Conservation (phyloP, 2,797 vertebrate genomes). For the Amphiprion clarkii region DNA sequence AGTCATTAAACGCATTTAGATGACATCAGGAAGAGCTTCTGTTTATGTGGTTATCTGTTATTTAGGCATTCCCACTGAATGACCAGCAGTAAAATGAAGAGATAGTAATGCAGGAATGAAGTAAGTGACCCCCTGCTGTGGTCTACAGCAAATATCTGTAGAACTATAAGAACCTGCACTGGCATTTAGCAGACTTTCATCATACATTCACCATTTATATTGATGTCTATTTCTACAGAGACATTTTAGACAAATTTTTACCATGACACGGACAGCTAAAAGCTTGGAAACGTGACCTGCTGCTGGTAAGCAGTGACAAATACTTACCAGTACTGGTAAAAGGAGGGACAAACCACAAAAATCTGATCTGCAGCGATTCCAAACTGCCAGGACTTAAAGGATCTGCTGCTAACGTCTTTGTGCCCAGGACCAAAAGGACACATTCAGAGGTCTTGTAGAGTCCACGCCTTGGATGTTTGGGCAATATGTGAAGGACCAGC, state of each 20-base stretch:
- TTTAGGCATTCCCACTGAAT: not conserved
- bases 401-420: not conserved
- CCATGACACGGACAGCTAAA: not conserved
- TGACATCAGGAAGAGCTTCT: conserved; percentile 16
- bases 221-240: not conserved
- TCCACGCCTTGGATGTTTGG: not conserved
- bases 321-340: no score
- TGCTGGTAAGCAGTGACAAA: no score
- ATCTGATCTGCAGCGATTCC: not conserved
- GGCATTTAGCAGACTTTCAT: not conserved
- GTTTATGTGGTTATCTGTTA: conserved; percentile 6
- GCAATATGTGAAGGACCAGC: not conserved
- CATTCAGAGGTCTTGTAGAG: not conserved
- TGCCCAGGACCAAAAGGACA: not conserved
- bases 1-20: conserved; percentile 27
- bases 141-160: no score
- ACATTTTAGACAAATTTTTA: not conserved
- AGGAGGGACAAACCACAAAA: no score
- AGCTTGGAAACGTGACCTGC: no score
- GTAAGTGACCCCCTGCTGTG: no score
- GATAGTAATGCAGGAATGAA: not conserved
- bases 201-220: not conserved
- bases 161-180: not conserved
- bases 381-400: not conserved
- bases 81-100: not conserved